Evolutionary conservation across 1,140 invertebrate species (phyloP).

Genomic region (Zophobas atratus): DNA sequence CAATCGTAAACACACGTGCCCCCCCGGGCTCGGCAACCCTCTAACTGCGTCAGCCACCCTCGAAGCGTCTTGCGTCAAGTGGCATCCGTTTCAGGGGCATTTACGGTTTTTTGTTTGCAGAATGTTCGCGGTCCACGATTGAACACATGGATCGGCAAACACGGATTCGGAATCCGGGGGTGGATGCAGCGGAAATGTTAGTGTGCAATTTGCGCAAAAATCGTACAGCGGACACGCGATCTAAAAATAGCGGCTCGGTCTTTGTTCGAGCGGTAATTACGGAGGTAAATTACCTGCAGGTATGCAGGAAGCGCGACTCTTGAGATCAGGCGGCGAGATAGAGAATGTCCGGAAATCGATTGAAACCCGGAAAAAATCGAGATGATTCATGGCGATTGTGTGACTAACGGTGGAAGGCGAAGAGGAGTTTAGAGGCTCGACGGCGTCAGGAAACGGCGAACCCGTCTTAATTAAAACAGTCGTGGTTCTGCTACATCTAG

Average conservation of each 20-base stretch:
- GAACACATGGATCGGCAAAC: neutral
- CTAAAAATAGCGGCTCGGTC: constrained; percentile 8
- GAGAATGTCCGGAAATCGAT: constrained; percentile 19
- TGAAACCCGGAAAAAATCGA: constrained; percentile 8
- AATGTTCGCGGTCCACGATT: neutral
- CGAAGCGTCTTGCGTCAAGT: constrained; percentile 28
- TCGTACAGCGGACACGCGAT: neutral
- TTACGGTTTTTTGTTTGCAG: neutral
- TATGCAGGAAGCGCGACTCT: constrained; percentile 28
- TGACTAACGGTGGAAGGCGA: neutral
- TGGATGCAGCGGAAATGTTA: neutral
- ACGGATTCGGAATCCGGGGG: neutral
- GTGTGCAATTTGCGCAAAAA: neutral
- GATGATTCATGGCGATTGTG: constrained; percentile 8
- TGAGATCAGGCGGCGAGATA: constrained; percentile 13
- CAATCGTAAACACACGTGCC: constrained; percentile 56
- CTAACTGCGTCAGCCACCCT: constrained; percentile 14
- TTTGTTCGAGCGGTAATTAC: constrained; percentile 16
- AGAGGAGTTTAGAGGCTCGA: no score
- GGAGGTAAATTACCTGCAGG: constrained; percentile 23
- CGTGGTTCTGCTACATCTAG: no score
- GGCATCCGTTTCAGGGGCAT: constrained; percentile 3
- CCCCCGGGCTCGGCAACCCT: constrained; percentile 32
- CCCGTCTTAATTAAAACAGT: no score
- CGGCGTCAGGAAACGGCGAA: no score